Evolutionary conservation across 2,888 invertebrate species (phyloP).

Genomic region (Drosophila meridiana): DNA sequence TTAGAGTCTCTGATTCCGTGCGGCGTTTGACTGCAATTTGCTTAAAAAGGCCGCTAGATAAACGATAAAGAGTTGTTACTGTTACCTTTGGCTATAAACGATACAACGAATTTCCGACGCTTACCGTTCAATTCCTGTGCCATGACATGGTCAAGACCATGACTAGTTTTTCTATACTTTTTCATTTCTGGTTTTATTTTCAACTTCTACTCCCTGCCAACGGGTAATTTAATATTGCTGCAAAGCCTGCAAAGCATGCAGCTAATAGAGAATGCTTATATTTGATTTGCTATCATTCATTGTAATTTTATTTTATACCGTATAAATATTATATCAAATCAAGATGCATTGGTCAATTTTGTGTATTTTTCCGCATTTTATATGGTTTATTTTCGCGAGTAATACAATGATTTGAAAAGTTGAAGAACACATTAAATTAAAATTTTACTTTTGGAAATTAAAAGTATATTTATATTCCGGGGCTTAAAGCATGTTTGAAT

Average conservation of each 20-base stretch:
- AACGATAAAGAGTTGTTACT: slow-evolving; percentile 65
- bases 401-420: too few relatives aligned
- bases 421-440: too few relatives aligned
- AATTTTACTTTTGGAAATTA: neutral
- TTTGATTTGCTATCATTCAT: neutral
- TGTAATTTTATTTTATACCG: too few relatives aligned
- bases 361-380: too few relatives aligned
- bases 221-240: slow-evolving; percentile 8
- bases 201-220: slow-evolving; percentile 13
- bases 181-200: slow-evolving; percentile 14
- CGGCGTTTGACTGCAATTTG: slow-evolving; percentile 64
- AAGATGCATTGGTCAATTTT: too few relatives aligned
- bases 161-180: slow-evolving; percentile 47
- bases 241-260: neutral
- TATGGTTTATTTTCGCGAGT: too few relatives aligned
- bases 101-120: slow-evolving; percentile 45
- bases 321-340: too few relatives aligned
- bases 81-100: slow-evolving; percentile 57
- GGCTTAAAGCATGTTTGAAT: neutral
- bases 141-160: slow-evolving; percentile 60
- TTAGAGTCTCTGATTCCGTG: slow-evolving; percentile 57
- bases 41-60: slow-evolving; percentile 71
- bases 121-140: slow-evolving; percentile 48
- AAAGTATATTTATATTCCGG: too few relatives aligned
- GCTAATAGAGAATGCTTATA: neutral